These are phyloP conservation scores for Kryptolebias marmoratus DNA, from an alignment of 2,113 vertebrate genomes.

Conservation along the genomic window DNA sequence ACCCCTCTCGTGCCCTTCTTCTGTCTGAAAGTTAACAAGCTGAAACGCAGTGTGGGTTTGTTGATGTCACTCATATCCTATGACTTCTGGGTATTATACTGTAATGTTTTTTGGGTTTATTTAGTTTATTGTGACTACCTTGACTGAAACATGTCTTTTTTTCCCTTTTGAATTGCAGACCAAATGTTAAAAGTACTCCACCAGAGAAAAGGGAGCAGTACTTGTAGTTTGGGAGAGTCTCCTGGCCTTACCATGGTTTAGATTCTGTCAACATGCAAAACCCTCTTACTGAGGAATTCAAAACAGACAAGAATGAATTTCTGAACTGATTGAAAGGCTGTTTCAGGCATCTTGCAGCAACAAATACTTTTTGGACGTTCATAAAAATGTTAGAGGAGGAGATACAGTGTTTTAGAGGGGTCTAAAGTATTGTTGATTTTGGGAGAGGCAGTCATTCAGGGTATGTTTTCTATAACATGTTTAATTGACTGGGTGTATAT, in stretches of 20 bases:
- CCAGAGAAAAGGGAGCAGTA: conserved; percentile 89
- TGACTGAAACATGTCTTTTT: conserved; percentile 84
- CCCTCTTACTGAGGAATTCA: conserved; percentile 74
- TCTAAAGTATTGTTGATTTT: conserved; percentile 64
- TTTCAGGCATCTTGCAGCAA: conserved; percentile 35
- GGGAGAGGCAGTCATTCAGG: conserved; percentile 73
- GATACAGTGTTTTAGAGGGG: conserved; percentile 19
- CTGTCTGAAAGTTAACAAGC: conserved; percentile 50
- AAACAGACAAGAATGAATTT: conserved; percentile 64
- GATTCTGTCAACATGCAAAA: conserved; percentile 79
- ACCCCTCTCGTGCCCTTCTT: conserved; percentile 11
- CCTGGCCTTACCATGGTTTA: conserved; percentile 82
- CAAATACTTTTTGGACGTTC: conserved; percentile 27
- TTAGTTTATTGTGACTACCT: conserved; percentile 63
- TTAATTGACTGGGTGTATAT: conserved; percentile 68
- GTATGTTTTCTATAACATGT: conserved; percentile 75
- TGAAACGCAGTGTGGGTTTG: conserved; percentile 45
- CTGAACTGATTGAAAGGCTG: conserved; percentile 32
- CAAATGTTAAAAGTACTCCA: conserved; percentile 89
- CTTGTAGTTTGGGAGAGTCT: conserved; percentile 85
- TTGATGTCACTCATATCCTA: conserved; percentile 55
- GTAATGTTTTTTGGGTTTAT: conserved; percentile 45
- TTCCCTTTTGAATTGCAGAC: conserved; percentile 90
- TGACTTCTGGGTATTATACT: conserved; percentile 64
- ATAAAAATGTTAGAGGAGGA: conserved; percentile 13